Conservation (phyloP, 2,113 vertebrate genomes). For the Pleuronectes platessa region DNA sequence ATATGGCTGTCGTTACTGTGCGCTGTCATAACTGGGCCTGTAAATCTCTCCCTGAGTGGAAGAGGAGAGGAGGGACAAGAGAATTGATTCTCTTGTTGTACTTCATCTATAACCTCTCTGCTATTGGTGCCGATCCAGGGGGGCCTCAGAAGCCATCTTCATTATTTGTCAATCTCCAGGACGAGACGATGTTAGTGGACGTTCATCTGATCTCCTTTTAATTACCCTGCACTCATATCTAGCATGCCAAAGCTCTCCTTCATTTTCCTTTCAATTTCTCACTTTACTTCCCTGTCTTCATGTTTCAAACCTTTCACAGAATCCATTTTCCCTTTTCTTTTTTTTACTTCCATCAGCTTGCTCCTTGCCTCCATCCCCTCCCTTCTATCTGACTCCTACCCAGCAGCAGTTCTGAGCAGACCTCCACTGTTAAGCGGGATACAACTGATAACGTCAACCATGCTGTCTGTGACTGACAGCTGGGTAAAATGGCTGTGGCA, state of each 20-base stretch:
- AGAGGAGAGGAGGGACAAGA: slow-evolving; percentile 58
- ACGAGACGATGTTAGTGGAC: slow-evolving; percentile 33
- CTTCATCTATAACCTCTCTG: slow-evolving; percentile 67
- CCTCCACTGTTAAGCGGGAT: slow-evolving; percentile 62
- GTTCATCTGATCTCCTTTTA: slow-evolving; percentile 64
- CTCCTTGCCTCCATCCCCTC: slow-evolving; percentile 3
- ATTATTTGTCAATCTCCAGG: slow-evolving; percentile 51
- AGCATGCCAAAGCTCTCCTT: slow-evolving; percentile 5
- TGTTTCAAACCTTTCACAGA: slow-evolving; percentile 20
- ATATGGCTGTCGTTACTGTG: slow-evolving; percentile 73
- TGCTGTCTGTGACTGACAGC: slow-evolving; percentile 76
- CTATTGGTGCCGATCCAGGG: slow-evolving; percentile 66
- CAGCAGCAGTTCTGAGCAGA: slow-evolving; percentile 59
- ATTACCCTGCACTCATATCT: slow-evolving; percentile 50
- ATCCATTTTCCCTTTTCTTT: slow-evolving; percentile 10
- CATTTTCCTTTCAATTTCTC: slow-evolving; percentile 5
- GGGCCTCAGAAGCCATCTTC: slow-evolving; percentile 67
- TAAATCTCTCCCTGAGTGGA: slow-evolving; percentile 75
- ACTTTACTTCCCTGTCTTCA: slow-evolving; percentile 6
- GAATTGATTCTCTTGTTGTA: slow-evolving; percentile 72
- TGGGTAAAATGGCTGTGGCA: slow-evolving; percentile 76
- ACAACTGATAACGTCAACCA: slow-evolving; percentile 76
- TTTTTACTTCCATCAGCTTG: slow-evolving; percentile 13
- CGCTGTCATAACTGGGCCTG: slow-evolving; percentile 75
- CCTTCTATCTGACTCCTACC: slow-evolving; percentile 32